Evolutionary conservation across 2,888 invertebrate species (phyloP), one percentile per base, ranked within the genome.

Genomic region (Cheilosia scutellata): DNA sequence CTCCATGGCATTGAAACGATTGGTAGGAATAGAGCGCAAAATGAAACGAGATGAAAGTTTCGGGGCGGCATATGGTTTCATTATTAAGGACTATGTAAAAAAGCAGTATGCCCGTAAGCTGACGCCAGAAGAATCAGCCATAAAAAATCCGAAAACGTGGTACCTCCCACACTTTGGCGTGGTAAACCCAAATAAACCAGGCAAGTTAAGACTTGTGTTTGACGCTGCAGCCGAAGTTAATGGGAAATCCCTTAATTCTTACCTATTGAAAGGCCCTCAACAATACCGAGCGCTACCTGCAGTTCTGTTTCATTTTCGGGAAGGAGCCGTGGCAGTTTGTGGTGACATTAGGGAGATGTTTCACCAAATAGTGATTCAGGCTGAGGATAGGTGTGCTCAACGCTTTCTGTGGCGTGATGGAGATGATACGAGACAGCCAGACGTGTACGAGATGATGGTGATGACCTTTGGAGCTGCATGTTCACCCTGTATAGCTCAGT

Each of bases 221-320:
- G 89, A 90, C 74, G 90, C 90, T 5, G 90, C 89, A 5, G 89
- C 89, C 0, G 87, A 74, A 9, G 71, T 55, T 6, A 29, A 88
- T 5, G 89, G 89, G 5, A 44, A 80, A 6, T 87, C 84, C 16
- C 66, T 90, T 13, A 90, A 90, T 71, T 88, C 88, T n/a, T 13
- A 79, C 5, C 62, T 91, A 5, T 37, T 90, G 4, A 79, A 86
- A 9, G 91, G 91, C 2, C 90, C 91, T 0, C 90, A 90, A 58
- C 58, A 90, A 5, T 80, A 89, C 1, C 80, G 88, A 16, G 88
- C 90, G 4, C 71, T 92, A 25, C 78, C 89, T 1, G 90, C 90
- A 4, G 89, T 91, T 0, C 65, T 91, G 49, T 87, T 90, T 82
- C 88, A 90, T 0, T 92, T 27, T 11, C 27, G 31, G 4, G 89